Evolutionary conservation across 2,888 invertebrate genomes (phyloP), one percentile per base, ranked within the genome.

Genomic region (Byasa hedistus): DNA sequence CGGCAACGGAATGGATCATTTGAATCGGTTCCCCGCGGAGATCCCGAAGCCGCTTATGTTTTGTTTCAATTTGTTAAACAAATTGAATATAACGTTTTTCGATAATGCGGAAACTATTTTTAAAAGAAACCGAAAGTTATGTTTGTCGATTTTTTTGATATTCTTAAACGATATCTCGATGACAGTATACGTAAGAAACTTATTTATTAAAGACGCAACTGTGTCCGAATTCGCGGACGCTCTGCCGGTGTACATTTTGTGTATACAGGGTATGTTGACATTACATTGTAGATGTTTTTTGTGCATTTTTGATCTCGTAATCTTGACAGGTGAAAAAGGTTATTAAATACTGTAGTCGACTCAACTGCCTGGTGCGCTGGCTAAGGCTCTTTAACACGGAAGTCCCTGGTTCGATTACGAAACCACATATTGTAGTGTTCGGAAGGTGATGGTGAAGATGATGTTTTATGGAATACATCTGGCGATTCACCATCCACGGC

Each of bases 81-180:
- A 48, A 22, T 22, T 27, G 21, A 63, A 57, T 27, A 63, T 63
- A 15, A 48, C 27, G 21, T 63, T 63, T 57, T 63, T 63, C 12
- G 48, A 57, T 21, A 3, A 63, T 15, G 24, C 15, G 39, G 24
- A 22, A 23, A 24, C 44, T 17, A 19, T 48, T 21, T 21, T 63
- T n/a, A 27, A 57, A 32, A 65, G 61, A 61, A 60, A 56, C 2
- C 60, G 56, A n/a, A 60, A 21, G 21, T 65, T 65, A 3, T 2
- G 56, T 2, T 57, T 32, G 5, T 3, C 61, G 23, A 48, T 65
- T 22, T 60, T 51, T 0, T 48, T 56, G 10, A 19, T 61, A 19
- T 7, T 65, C 1, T 8, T 65, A 15, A 36, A 55, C n/a, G 48
- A 57, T 36, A 8, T 48, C 1, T 60, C 55, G 24, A 56, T 61